Conservation (phyloP, 1,140 invertebrate genomes). For the Coelopa frigida region DNA sequence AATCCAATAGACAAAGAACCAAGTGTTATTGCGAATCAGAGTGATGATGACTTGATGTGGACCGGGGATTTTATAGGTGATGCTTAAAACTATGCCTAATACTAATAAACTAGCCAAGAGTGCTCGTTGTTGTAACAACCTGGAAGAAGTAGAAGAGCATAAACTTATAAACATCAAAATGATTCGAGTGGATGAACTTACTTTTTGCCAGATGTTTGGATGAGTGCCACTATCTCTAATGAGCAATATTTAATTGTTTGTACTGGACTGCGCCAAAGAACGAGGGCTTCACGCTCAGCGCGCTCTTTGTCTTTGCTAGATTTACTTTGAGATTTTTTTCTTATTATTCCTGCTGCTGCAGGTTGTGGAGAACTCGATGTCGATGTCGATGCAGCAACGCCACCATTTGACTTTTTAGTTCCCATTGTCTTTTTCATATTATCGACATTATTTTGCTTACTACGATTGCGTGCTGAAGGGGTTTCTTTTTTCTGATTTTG, state of each 20-base stretch:
- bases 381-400: neutral
- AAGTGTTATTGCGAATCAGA: constrained; percentile 46
- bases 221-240: constrained; percentile 62
- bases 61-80: constrained; percentile 45
- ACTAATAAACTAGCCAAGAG: constrained; percentile 41
- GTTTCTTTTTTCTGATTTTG: constrained; percentile 36
- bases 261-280: constrained; percentile 81
- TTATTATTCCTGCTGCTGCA: constrained; percentile 11
- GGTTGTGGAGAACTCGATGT: neutral
- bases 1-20: constrained; percentile 90
- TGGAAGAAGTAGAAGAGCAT: constrained; percentile 36
- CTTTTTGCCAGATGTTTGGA: constrained; percentile 52
- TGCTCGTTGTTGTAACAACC: constrained; percentile 50
- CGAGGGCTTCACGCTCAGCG: constrained; percentile 57
- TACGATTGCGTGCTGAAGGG: constrained; percentile 9
- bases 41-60: constrained; percentile 47
- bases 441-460: constrained; percentile 20
- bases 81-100: constrained; percentile 43
- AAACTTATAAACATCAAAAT: constrained; percentile 2
- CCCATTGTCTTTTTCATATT: constrained; percentile 8
- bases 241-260: constrained; percentile 77
- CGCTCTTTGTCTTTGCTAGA: constrained; percentile 45
- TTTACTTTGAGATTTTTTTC: constrained; percentile 19
- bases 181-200: constrained; percentile 22
- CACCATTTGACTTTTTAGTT: constrained; percentile 16